Conservation (phyloP, 1,140 invertebrate genomes). For the Neelides sp. region DNA sequence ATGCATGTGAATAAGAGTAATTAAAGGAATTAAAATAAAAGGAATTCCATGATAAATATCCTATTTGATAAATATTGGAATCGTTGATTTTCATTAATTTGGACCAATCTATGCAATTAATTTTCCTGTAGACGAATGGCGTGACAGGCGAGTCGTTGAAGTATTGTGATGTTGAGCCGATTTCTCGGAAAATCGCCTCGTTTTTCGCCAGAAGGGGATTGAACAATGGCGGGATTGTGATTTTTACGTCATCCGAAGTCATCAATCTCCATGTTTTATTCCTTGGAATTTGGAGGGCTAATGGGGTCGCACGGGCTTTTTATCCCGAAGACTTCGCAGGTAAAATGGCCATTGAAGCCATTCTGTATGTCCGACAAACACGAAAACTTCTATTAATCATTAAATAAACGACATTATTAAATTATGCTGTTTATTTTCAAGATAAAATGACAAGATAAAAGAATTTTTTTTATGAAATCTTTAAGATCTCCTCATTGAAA, state of each 20-base stretch:
- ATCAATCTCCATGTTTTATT: conserved; percentile 20
- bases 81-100: too few relatives aligned
- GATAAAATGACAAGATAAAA: too few relatives aligned
- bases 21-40: too few relatives aligned
- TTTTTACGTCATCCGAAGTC: conserved; percentile 19
- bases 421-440: too few relatives aligned
- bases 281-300: conserved; percentile 27
- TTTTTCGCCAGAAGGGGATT: conserved; percentile 23
- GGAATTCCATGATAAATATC: too few relatives aligned
- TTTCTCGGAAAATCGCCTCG: conserved; percentile 19
- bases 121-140: conserved; percentile 16
- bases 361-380: too few relatives aligned
- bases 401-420: too few relatives aligned
- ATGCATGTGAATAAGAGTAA: too few relatives aligned
- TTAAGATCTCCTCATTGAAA: background rate
- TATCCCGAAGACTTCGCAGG: conserved; percentile 26
- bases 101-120: too few relatives aligned
- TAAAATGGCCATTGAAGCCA: background rate
- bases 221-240: conserved; percentile 18
- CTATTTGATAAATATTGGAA: too few relatives aligned
- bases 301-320: conserved; percentile 14
- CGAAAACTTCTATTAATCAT: too few relatives aligned
- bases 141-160: conserved; percentile 11
- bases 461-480: background rate
- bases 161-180: conserved; percentile 16